Base-by-base conservation (phyloP, 2,888 invertebrate species). In the Oegoconia quadripuncta region DNA sequence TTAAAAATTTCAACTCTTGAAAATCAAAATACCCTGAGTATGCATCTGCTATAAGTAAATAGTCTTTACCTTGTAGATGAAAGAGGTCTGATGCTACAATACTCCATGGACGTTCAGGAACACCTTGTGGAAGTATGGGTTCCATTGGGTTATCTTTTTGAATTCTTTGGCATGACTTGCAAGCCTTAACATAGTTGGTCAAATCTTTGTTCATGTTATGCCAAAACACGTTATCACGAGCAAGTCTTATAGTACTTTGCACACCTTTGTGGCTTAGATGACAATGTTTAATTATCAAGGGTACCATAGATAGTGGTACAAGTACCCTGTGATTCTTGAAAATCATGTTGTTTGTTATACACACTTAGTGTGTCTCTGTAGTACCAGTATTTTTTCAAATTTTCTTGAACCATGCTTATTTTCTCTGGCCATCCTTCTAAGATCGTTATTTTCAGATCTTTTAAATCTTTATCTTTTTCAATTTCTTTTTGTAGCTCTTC, bases 21-120 rank as follows among this genome's bases (percentile, higher is more conserved):
- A 37, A 30, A 14, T 39, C 39, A 25, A 39, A 39, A 17, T 34
- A 39, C 3, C 42, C 42, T 9, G 39, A 39, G 27, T 37, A 43
- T 5, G 32, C 34, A 29, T 43, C 43, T 9, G 35, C 34, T 25
- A 40, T 40, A 1, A 35, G 2, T 17, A 34, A 15, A 15, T 39
- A 34, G 11, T 34, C 30, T 27, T 36, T 32, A 5, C 30, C 34
- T 25, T 30, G 33, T 8, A 26, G n/a, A 9, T 44, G 40, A 34
- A 44, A 41, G 8, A 44, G 6, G 22, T 44, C 41, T 12, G 36
- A 26, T 2, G 39, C 41, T 28, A 41, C 25, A 3, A 39, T 34
- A n/a, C 36, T 37, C 41, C 39, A 44, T 27, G 40, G 37, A 1
- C 36, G 16, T 22, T 39, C 29, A 12, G 43, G 43, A 17, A 16